phyloP scores from a whole-genome alignment of 1,140 invertebrate species.

The Saccostrea glomerata region DNA sequence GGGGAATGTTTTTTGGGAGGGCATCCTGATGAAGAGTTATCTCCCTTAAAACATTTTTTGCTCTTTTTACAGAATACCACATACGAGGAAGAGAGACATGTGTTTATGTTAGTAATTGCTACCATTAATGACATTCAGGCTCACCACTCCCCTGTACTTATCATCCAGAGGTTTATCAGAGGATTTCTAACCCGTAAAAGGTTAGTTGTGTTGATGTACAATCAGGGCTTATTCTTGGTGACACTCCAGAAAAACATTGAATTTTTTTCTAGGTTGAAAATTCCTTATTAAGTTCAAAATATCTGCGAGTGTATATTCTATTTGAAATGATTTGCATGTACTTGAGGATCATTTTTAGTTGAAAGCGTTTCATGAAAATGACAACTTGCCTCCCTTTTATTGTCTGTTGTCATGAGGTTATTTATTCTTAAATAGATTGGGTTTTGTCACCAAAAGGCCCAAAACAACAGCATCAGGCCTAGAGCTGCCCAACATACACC shows the following conservation, averaged over 20 bases:
- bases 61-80: slow-evolving; percentile 62
- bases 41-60: slow-evolving; percentile 27
- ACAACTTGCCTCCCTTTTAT: too few species aligned
- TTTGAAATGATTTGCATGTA: too few species aligned
- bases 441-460: not conserved
- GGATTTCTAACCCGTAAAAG: slow-evolving; percentile 72
- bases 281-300: too few species aligned
- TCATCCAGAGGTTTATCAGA: slow-evolving; percentile 73
- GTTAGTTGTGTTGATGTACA: slow-evolving; percentile 41
- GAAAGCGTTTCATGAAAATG: too few species aligned
- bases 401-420: too few species aligned
- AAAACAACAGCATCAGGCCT: slow-evolving; percentile 2
- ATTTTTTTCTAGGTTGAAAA: too few species aligned
- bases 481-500: slow-evolving; percentile 4
- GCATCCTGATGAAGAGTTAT: not conserved
- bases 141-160: slow-evolving; percentile 76
- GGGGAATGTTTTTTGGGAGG: too few species aligned
- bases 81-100: slow-evolving; percentile 58
- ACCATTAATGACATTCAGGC: slow-evolving; percentile 73
- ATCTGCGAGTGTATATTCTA: too few species aligned
- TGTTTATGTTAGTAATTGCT: slow-evolving; percentile 54
- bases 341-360: too few species aligned
- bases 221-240: too few species aligned
- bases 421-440: slow-evolving; percentile 29
- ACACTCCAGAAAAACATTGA: too few species aligned